A percentile compares a stretch with the other conserved stretches of the same genome.
phyloP scores from a whole-genome alignment of 2,113 vertebrate species.

The Gadus macrocephalus region DNA sequence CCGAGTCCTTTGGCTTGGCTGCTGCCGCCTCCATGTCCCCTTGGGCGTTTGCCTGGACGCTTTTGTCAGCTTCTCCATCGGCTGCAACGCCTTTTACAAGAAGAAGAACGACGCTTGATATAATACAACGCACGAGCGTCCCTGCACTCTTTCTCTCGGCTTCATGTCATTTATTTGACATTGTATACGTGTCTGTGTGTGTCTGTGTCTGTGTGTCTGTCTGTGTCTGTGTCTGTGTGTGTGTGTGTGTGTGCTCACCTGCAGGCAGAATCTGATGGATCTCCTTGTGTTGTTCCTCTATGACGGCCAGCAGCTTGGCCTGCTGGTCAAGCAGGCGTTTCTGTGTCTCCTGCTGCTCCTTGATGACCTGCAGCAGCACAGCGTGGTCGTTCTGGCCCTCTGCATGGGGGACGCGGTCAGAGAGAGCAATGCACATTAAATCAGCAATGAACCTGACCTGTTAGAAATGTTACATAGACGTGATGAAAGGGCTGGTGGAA shows the following conservation, averaged over 20 bases:
- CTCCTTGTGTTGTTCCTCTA: slow-evolving; percentile 97
- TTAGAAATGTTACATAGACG: background rate
- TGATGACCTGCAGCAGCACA: slow-evolving; percentile 88
- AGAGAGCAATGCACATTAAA: background rate
- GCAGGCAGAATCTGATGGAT: slow-evolving; percentile 83
- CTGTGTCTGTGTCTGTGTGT: slow-evolving; percentile 8
- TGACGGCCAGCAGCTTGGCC: slow-evolving; percentile 89
- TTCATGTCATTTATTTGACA: too few relatives aligned
- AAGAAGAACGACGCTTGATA: background rate
- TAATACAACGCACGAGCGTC: too few relatives aligned
- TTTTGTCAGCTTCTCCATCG: slow-evolving; percentile 55
- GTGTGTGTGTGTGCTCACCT: slow-evolving; percentile 35
- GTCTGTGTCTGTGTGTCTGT: background rate
- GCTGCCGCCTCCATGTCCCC: slow-evolving; percentile 49
- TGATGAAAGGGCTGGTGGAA: background rate
- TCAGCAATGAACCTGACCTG: too few relatives aligned
- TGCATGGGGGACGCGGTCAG: slow-evolving; percentile 37
- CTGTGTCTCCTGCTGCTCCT: slow-evolving; percentile 93
- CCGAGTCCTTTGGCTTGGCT: slow-evolving; percentile 45
- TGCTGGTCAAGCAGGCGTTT: slow-evolving; percentile 96
- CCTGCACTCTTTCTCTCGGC: too few relatives aligned
- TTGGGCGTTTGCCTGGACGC: slow-evolving; percentile 35
- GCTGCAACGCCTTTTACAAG: slow-evolving; percentile 41
- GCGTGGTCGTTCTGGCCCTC: slow-evolving; percentile 88
- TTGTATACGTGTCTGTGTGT: slow-evolving; percentile 2